A percentile compares a stretch with the other conserved stretches of the same genome.
Conservation (phyloP, 2,888 invertebrate species). For the Aspidiotus rigidus region DNA sequence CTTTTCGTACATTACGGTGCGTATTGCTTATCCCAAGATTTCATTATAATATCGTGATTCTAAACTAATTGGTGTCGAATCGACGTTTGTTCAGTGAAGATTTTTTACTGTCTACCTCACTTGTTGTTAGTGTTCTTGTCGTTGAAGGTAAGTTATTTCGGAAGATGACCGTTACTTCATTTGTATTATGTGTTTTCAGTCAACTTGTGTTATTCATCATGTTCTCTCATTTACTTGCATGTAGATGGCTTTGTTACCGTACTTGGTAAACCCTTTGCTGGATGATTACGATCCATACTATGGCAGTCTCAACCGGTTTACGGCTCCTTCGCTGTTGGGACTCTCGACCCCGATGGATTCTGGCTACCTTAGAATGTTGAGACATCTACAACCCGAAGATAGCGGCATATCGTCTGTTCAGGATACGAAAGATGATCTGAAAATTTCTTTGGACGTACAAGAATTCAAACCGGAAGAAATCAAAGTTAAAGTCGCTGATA, state of each 20-base stretch:
- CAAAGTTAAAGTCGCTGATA: conserved; percentile 44
- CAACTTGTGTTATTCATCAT: neutral
- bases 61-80: neutral
- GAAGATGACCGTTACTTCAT: neutral
- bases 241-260: conserved; percentile 39
- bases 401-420: conserved; percentile 39
- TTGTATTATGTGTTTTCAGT: neutral
- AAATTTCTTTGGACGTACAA: conserved; percentile 44
- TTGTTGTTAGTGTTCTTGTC: neutral
- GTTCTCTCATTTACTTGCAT: conserved; percentile 7
- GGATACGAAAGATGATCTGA: conserved; percentile 38
- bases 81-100: neutral
- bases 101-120: neutral
- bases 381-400: conserved; percentile 35
- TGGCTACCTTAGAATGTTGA: conserved; percentile 39
- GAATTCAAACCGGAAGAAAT: conserved; percentile 46
- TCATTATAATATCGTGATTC: neutral
- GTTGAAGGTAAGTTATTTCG: neutral
- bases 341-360: conserved; percentile 35
- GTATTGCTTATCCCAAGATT: too few relatives aligned
- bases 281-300: conserved; percentile 3
- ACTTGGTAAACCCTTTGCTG: conserved; percentile 34
- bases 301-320: conserved; percentile 29
- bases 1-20: too few relatives aligned
- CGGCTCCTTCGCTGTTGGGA: conserved; percentile 23